These are phyloP conservation scores for Craseonycteris thonglongyai DNA, from an alignment of 2,113 vertebrate genomes.

Conservation along the genomic window DNA sequence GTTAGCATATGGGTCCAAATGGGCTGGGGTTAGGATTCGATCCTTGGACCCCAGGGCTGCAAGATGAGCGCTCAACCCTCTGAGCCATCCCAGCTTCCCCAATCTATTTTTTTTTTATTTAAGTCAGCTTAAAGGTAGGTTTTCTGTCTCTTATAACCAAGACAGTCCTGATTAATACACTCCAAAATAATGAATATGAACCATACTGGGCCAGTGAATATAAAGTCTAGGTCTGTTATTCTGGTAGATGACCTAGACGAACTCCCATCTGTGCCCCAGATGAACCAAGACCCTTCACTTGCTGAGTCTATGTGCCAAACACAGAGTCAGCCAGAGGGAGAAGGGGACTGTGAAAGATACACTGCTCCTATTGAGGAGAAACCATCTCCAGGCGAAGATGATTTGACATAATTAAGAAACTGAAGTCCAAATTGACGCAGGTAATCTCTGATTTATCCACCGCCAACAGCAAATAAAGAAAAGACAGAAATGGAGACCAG, in stretches of 20 bases:
- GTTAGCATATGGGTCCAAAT: too few relatives aligned
- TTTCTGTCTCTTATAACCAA: not conserved
- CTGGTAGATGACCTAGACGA: not conserved
- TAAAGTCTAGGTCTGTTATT: not conserved
- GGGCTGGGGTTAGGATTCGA: too few relatives aligned
- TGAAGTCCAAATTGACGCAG: conserved; percentile 5
- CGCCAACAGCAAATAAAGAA: conserved; percentile 44
- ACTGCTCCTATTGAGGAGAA: not conserved
- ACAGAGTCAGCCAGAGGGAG: not conserved
- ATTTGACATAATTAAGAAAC: conserved; percentile 29
- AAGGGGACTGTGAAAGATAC: not conserved
- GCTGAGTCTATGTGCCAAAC: not conserved
- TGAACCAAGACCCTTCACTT: not conserved
- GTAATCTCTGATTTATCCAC: conserved; percentile 32
- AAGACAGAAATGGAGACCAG: conserved; percentile 16
- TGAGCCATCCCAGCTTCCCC: too few relatives aligned
- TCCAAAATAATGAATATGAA: not conserved
- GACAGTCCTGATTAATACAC: not conserved
- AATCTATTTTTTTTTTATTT: not conserved
- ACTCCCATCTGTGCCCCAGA: conserved; percentile 19
- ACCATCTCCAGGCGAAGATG: conserved; percentile 16
- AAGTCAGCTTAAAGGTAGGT: not conserved
- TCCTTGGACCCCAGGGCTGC: too few relatives aligned
- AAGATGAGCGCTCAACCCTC: too few relatives aligned
- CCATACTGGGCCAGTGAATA: not conserved